Evolutionary conservation across 2,113 vertebrate species (phyloP), one percentile per base, ranked within the genome.

Genomic region (Cyanistes caeruleus): DNA sequence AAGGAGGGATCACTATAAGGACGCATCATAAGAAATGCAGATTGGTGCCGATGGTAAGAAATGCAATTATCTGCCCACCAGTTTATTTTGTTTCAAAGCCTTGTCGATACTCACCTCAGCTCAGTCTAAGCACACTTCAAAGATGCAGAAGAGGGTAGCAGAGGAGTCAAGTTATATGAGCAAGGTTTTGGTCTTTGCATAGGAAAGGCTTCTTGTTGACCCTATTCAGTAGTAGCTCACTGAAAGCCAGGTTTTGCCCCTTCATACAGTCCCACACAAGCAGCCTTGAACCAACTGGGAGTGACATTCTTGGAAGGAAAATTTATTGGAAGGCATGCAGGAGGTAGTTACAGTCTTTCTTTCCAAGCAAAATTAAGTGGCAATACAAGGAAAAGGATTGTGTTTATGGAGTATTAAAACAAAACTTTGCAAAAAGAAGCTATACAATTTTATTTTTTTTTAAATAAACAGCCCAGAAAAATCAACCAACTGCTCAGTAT

Each of bases 51-150:
- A 25, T 21, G 24, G 8, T 35, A 62, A 59, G 4, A 15, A 70
- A 78, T 8, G 60, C 5, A 70, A 20, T 30, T 72, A 49, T 79
- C 78, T 74, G n/a, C 7, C 17, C 24, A 65, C 10, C 5, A 21
- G 33, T 75, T 81, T 33, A 41, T 37, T 39, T 25, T 65, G 15
- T 69, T 91, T 53, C 56, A 84, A 77, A 60, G 22, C 13, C 10
- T 41, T 69, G 19, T 12, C 0, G 0, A 53, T 2, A 33, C 20
- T 13, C 21, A 52, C 41, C 51, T 59, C 33, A n/a, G 28, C 39
- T 72, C 39, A 68, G 30, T 64, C 88, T 55, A 63, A 53, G 18
- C 33, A 68, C 20, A 30, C 15, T 59, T 81, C 11, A 60, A 63
- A 52, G 11, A 56, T 13, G 7, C 39, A 59, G 51, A 80, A 46